These are phyloP conservation scores for Anguilla obscura DNA, from an alignment of 2,797 vertebrate genomes.

Conservation along the genomic window DNA sequence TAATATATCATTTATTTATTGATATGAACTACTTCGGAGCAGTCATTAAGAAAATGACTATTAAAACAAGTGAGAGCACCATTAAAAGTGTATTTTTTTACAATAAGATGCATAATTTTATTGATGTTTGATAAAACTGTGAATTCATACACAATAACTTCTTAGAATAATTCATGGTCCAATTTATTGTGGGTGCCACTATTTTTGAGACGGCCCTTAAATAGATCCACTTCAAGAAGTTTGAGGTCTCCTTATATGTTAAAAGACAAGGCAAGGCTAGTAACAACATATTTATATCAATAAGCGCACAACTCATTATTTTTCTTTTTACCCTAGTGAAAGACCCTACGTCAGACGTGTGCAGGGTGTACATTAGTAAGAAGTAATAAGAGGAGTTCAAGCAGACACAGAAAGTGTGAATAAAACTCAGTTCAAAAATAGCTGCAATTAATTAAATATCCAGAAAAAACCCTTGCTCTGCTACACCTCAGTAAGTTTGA, in stretches of 20 bases:
- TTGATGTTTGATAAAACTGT: constrained; percentile 10
- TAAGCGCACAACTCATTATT: constrained; percentile 19
- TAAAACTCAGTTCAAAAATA: constrained; percentile 2
- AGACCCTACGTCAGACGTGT: background rate
- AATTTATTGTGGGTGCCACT: background rate
- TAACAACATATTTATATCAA: background rate
- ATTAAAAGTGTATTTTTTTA: constrained; percentile 51
- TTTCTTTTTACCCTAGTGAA: background rate
- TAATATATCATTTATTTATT: constrained; percentile 56
- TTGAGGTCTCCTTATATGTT: constrained; percentile 7
- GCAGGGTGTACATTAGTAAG: background rate
- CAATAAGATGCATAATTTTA: constrained; percentile 41
- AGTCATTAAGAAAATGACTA: constrained; percentile 57
- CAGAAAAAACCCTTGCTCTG: background rate
- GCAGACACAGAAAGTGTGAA: constrained; percentile 20
- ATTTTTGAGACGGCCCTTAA: background rate
- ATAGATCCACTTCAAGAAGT: constrained; percentile 8
- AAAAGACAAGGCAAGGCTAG: constrained; percentile 1
- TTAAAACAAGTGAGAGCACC: constrained; percentile 49
- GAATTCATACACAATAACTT: background rate
- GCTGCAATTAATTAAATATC: constrained; percentile 20
- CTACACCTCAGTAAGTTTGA: constrained; percentile 1
- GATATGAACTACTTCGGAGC: constrained; percentile 57
- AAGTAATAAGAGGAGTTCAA: constrained; percentile 11
- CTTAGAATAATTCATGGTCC: background rate